Percentiles rank a stretch among this genome's conserved stretches.
Conservation (phyloP, 2,113 vertebrate species). For the Poeciliopsis retropinna region DNA sequence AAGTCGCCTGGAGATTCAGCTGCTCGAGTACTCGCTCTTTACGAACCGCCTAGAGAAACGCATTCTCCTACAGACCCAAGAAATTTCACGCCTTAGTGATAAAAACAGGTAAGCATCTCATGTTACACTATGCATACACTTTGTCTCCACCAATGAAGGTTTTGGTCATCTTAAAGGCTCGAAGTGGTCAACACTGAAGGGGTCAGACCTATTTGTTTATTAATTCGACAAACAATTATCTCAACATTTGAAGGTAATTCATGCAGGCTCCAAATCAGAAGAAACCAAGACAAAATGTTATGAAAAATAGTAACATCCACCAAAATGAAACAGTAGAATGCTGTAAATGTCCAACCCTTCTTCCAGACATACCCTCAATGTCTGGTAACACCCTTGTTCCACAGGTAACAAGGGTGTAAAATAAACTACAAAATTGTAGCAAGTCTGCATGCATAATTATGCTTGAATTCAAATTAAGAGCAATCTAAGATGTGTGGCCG, state of each 20-base stretch:
- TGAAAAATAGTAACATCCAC: no score
- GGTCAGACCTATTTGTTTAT: neutral
- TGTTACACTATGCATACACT: neutral
- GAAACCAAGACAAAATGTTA: neutral
- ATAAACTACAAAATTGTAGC: no score
- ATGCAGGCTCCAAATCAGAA: neutral
- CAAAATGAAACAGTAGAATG: neutral
- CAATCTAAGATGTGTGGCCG: no score
- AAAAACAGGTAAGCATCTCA: constrained; percentile 80
- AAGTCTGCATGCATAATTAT: no score
- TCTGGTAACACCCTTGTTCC: no score
- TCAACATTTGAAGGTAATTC: neutral
- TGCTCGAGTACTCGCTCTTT: constrained; percentile 84
- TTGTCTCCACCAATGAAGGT: neutral
- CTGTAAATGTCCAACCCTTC: neutral
- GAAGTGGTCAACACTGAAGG: neutral
- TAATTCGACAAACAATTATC: neutral
- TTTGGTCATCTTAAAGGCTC: neutral
- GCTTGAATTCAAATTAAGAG: no score
- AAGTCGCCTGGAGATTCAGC: constrained; percentile 84
- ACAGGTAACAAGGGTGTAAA: no score
- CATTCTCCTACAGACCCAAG: constrained; percentile 82
- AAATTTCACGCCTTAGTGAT: constrained; percentile 81
- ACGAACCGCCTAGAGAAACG: constrained; percentile 84
- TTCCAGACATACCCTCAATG: neutral